Conservation (phyloP, 2,113 vertebrate genomes). For the Mirounga angustirostris region DNA sequence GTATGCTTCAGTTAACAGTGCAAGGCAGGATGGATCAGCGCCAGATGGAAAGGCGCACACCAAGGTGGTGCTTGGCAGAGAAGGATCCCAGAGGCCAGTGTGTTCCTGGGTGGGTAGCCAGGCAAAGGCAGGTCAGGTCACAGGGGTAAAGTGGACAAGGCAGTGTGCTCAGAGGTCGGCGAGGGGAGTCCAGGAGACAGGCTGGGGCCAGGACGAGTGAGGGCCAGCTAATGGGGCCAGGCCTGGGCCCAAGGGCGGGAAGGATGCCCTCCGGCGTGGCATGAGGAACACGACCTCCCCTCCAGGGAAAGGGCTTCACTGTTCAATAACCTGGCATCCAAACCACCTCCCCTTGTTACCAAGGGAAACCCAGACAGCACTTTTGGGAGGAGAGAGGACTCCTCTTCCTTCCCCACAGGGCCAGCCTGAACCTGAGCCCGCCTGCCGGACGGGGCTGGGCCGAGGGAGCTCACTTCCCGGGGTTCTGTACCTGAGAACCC, state of each 20-base stretch:
- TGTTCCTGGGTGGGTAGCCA: too few species aligned
- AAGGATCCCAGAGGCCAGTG: neutral
- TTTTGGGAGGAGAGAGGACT: neutral
- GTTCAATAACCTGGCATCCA: neutral
- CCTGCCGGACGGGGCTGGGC: neutral
- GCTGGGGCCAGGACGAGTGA: neutral
- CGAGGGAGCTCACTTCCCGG: too few species aligned
- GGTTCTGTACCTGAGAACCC: neutral
- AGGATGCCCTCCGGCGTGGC: neutral
- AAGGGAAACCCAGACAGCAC: too few species aligned
- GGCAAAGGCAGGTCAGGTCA: neutral
- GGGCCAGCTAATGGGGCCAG: neutral
- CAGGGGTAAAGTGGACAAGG: neutral
- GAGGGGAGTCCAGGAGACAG: neutral
- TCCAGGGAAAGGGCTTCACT: neutral
- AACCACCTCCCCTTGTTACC: neutral
- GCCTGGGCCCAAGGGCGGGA: neutral
- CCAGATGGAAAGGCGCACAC: neutral
- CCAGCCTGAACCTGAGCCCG: neutral
- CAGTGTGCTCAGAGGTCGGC: neutral
- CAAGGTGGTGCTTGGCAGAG: accelerated
- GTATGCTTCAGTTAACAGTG: accelerated
- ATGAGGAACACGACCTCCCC: neutral
- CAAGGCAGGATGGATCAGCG: neutral
- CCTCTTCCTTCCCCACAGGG: neutral